Evolutionary conservation across 2,888 invertebrate genomes (phyloP), one percentile per base, ranked within the genome.

Genomic region (Eurytoma californica): DNA sequence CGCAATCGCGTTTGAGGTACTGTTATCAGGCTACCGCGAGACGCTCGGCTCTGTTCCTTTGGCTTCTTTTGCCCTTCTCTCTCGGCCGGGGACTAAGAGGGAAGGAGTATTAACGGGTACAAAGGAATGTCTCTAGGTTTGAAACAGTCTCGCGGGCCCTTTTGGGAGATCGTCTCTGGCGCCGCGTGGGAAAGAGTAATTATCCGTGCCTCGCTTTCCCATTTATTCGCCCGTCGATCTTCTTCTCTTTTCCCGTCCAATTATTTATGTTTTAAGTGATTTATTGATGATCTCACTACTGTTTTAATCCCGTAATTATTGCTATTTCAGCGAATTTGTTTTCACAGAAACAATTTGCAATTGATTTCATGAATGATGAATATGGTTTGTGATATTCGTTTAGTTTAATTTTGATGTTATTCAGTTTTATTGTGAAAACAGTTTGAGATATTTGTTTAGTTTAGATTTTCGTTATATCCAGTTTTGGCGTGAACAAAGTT

Each of bases 1-100:
- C 76, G 73, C 81, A 79, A 79, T 79, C 78, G 51, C 76, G 76
- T 75, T 80, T 80, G 72, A 57, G 68, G 72, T 72, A 57, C 76
- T 69, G 76, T 68, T 80, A 72, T 72, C 76, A 63, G 51, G 70
- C 80, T 76, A 68, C 72, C 70, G 76, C 72, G 63, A 12, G 49
- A 63, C 65, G 61, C 12, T 47, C 53, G 20, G n/a, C 18, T 55
- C 63, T 65, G 24, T 24, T 55, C 47, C 39, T 20, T 3, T 53
- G n/a, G 39, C 2, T 61, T n/a, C 39, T 39, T 39, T 39, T 39
- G 9, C 9, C 9, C 9, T 9, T 9, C 39, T 39, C 7, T 39
- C 30, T 2, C 3, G 30, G 7, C 30, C 30, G 39, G 60, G 60
- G 24, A n/a, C n/a, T 28, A 30, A 18, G 39, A 28, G 28, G 72